Evolutionary conservation across 2,797 vertebrate species (phyloP), one percentile per base, ranked within the genome.

Genomic region (Siniperca scherzeri): DNA sequence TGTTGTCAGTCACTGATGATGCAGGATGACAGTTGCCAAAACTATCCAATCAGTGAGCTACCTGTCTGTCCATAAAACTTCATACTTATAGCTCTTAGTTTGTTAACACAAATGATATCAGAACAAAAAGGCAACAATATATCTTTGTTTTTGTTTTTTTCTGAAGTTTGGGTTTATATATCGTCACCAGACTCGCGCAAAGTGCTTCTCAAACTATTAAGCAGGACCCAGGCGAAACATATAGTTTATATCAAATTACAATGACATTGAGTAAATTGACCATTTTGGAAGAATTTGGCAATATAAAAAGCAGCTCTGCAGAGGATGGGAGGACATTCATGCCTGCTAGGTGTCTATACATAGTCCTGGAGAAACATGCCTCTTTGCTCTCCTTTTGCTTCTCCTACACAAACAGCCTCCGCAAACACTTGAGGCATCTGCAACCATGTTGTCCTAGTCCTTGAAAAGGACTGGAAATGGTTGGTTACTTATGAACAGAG

Each of bases 401-500:
- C 42, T 65, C 44, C 3, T 44, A 62, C 46, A 36, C 55, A 57
- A 2, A 19, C 44, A 61, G 44, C 61, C 55, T 82, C 60, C 0
- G 1, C 70, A 67, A 66, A 30, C 53, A 71, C 33, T 55, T 0
- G 2, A n/a, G 64, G 52, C 22, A n/a, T 60, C 25, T 40, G 64
- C 21, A 72, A 25, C 25, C 21, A 38, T 0, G 8, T 36, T 50
- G 50, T 3, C 48, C 7, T 25, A 2, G 9, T 61, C 38, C 17
- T 70, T 40, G 6, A 38, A 61, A 74, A 36, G 10, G 5, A 36
- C 67, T 70, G 19, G 16, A 66, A 69, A 62, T 13, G 5, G 22
- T 25, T 73, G 38, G 61, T 80, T 72, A 40, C 48, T 52, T 27
- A 46, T 11, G 25, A 71, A 64, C 72, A 33, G 30, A 19, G 17